Conservation (phyloP, 2,888 invertebrate genomes). For the Cetonia aurata region DNA sequence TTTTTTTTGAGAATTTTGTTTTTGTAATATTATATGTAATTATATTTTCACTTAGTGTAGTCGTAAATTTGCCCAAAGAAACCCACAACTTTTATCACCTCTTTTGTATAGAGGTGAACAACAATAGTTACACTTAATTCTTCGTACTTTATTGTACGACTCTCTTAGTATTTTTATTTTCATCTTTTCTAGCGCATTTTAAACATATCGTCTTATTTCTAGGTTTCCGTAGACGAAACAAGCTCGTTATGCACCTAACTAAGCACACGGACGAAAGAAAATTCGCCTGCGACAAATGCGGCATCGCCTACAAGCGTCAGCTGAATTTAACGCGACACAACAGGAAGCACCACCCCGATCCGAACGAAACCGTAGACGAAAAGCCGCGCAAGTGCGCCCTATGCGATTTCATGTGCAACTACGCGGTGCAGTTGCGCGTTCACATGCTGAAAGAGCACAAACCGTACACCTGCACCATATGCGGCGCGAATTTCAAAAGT, state of each 20-base stretch:
- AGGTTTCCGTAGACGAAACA: slow-evolving; percentile 16
- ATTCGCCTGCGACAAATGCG: slow-evolving; percentile 22
- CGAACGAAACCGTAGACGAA: neutral
- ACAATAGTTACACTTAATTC: too few species aligned
- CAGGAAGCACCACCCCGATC: neutral
- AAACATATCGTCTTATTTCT: neutral
- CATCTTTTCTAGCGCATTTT: too few species aligned
- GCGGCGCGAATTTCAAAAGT: neutral
- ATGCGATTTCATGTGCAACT: slow-evolving; percentile 11
- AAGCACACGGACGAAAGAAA: slow-evolving; percentile 25
- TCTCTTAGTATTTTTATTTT: too few species aligned
- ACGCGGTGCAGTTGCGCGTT: neutral
- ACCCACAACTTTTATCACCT: too few species aligned
- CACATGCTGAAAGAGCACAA: slow-evolving; percentile 14
- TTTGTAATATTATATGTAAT: too few species aligned
- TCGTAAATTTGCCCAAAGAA: too few species aligned
- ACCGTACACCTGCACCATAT: slow-evolving; percentile 12
- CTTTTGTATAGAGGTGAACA: too few species aligned
- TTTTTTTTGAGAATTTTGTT: too few species aligned
- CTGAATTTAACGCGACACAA: slow-evolving; percentile 14
- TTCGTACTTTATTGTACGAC: too few species aligned
- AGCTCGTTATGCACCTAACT: slow-evolving; percentile 9
- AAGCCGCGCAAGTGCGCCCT: neutral
- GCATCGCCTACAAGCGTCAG: slow-evolving; percentile 8
- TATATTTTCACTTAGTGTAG: too few species aligned